A percentile compares a stretch with the other conserved stretches of the same genome.
phyloP scores from a whole-genome alignment of 2,113 vertebrate species.

The Onychostruthus taczanowskii region DNA sequence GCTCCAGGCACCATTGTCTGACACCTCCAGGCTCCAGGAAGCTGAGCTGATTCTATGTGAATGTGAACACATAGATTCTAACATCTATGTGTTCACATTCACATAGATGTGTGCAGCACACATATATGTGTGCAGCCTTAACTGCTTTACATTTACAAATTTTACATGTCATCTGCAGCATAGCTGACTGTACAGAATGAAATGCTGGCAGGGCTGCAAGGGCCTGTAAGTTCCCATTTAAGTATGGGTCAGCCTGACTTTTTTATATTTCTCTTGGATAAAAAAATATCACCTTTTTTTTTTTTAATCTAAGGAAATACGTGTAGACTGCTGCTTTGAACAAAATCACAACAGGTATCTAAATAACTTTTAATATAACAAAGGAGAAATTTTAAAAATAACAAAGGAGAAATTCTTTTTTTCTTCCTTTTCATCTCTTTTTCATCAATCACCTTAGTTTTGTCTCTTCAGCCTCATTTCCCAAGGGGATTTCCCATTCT shows the following conservation, averaged over 20 bases:
- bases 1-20: neutral
- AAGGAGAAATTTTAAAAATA: neutral
- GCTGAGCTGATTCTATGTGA: neutral
- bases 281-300: neutral
- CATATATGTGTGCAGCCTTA: neutral
- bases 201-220: neutral
- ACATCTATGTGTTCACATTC: too few relatives aligned
- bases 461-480: neutral
- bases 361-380: too few relatives aligned
- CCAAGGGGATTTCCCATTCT: neutral
- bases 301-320: neutral
- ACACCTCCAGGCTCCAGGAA: neutral
- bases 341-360: neutral
- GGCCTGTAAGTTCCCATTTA: neutral
- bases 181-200: neutral
- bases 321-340: neutral
- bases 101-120: neutral
- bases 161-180: neutral
- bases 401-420: neutral
- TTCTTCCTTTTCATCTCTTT: neutral
- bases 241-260: neutral
- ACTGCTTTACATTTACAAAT: neutral
- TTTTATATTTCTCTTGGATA: neutral
- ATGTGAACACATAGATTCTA: too few relatives aligned
- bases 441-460: conserved; percentile 7